Evolutionary conservation across 2,113 vertebrate genomes (phyloP), one percentile per base, ranked within the genome.

Genomic region (Gobiocypris rarus): DNA sequence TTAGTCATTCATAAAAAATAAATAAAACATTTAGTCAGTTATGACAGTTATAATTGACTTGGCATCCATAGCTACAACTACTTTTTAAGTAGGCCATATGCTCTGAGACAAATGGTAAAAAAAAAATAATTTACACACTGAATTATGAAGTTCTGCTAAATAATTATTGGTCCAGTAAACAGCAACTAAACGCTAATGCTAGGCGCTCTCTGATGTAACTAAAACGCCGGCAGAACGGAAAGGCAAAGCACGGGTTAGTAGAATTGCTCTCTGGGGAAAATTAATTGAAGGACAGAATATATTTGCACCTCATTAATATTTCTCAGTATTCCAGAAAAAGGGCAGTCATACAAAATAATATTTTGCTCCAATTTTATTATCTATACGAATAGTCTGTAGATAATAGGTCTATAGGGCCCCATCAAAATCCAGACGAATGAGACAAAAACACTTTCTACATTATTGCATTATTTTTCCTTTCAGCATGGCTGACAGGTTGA

Each of bases 261-360:
- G 24, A 45, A 19, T 28, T 34, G 5, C 78, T 65, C 78, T 48
- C 5, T 81, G 78, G 61, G 61, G 78, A 67, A 65, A 67, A 81
- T 67, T 52, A 81, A 52, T 81, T 81, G 78, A 67, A 81, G 78
- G 78, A 52, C 78, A 81, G 78, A 81, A 81, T 81, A 81, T 11
- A 81, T 81, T 81, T 81, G 43, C 78, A 52, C 61, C 17, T 81
- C 78, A 81, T 81, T 43, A 81, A 81, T 67, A 48, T 3, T 75
- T n/a, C 3, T 54, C 73, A 77, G 22, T 5, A 41, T 59, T 41
- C 19, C 31, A 56, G 10, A 78, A 7, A 61, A 78, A 77, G 31
- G 54, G 9, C 22, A 24, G 6, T 26, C 54, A 61, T 6, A 26
- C 34, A 58, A 22, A 75, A 28, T 15, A 5, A 22, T 22, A 5